Base-by-base conservation (phyloP, 2,113 vertebrate species). In the Stegostoma tigrinum region DNA sequence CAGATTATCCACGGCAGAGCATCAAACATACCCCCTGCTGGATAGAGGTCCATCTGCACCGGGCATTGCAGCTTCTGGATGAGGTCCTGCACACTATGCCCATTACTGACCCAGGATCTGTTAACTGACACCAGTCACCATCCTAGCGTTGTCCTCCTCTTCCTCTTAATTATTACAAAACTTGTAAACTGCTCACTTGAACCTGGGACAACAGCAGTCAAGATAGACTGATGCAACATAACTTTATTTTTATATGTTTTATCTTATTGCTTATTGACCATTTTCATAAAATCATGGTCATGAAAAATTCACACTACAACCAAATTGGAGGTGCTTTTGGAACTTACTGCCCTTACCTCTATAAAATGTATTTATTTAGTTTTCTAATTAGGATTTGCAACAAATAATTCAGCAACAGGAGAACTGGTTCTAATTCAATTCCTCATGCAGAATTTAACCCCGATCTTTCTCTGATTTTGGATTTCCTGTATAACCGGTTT, bases 1-100 rank as follows among this genome's bases (percentile, higher is more conserved):
- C 97, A 0, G 98, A 98, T 95, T 98, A 98, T 96, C 98, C 97
- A 0, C 97, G 98, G 0, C 97, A 97, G 94, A 98, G 98, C 97
- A 98, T 98, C 97, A 98, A 98, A 96, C 97, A 98, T 96, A 98
- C 98, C 0, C 98, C 98, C 23, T 98, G 98, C 97, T 98, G 98
- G 97, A 97, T 98, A 95, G 98, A 98, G 96, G 98, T 98, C 7
- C 98, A 98, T 91, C 97, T 98, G 34, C 98, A 98, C 96, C 97
- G 98, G 0, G 98, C 98, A 0, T 97, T 98, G 96, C 98, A 98
- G 97, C 97, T 98, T 95, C 97, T 98, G 0, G 98, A 98, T 24
- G 97, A 98, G 96, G 98, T 98, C 24, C 97, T 98, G 45, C 98
- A 98, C 96, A 96, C 97, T 45, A 97, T 98, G 97, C 98, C 98